Base-by-base conservation (phyloP, 2,113 vertebrate genomes). In the Sylvilagus bachmani region DNA sequence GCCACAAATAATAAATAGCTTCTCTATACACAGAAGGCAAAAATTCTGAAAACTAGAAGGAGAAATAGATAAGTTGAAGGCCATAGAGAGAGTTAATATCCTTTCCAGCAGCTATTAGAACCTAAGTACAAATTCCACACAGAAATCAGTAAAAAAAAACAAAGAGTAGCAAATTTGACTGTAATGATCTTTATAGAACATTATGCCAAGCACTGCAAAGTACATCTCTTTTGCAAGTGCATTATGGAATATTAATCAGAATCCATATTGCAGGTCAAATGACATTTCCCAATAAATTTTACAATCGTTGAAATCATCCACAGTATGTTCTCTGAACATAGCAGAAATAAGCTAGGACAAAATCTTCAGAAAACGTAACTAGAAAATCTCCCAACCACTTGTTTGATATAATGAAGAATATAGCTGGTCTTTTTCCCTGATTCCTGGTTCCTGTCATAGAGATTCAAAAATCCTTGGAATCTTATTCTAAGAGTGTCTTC, bases 291-390 rank as follows among this genome's bases (percentile, higher is more conserved):
- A 74, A 70, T 44, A 80, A 79, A 85, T 71, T 38, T 87, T 90
- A 83, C 44, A 58, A 73, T 69, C 80, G 78, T 4, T 91, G 51
- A 79, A 92, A 51, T 92, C 4, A 51, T 91, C 58, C 51, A 75
- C 17, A 66, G 4, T 53, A 24, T 92, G 27, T 58, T 90, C 33
- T 79, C 21, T 66, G 62, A 83, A 78, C 10, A 75, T 38, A 69
- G 62, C 87, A 82, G n/a, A 97, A 95, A 94, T 75, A 17, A 83
- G 27, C 64, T 92, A 66, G 51, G n/a, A 74, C 44, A 67, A 86
- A 91, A 66, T 73, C 3, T 69, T 70, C 17, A 67, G 33, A 95
- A 66, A 93, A 90, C 13, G 29, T 62, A 89, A 79, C 6, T 79
- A 58, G 62, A 84, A 64, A 94, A 51, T 71, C 29, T 31, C 25